phyloP scores from a whole-genome alignment of 2,888 invertebrate species.

The Argyresthia goedartella region DNA sequence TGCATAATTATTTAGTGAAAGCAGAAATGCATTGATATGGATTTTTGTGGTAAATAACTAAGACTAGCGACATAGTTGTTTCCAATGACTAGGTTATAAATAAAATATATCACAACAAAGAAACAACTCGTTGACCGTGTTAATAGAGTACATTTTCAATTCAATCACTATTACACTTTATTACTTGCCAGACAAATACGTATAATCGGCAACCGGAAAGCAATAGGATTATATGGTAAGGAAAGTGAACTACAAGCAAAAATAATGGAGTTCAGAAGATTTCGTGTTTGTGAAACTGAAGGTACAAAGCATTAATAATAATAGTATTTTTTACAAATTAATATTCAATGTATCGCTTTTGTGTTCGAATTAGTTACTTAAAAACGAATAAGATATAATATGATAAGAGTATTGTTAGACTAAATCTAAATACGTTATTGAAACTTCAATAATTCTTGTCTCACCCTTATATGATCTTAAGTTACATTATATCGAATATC shows the following conservation, averaged over 20 bases:
- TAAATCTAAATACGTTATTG: too few species aligned
- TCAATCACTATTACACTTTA: slow-evolving; percentile 10
- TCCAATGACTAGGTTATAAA: slow-evolving; percentile 46
- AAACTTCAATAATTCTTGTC: too few species aligned
- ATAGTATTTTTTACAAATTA: too few species aligned
- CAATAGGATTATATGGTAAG: slow-evolving; percentile 15
- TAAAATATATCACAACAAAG: slow-evolving; percentile 35
- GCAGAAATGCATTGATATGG: slow-evolving; percentile 40
- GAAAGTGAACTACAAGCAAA: slow-evolving; percentile 23
- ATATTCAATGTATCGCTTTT: too few species aligned
- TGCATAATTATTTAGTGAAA: slow-evolving; percentile 15
- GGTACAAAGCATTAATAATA: too few species aligned
- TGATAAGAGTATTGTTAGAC: too few species aligned
- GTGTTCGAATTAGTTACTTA: too few species aligned
- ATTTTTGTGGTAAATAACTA: slow-evolving; percentile 18
- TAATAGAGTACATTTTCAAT: slow-evolving; percentile 16
- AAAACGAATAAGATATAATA: too few species aligned
- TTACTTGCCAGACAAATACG: slow-evolving; percentile 16
- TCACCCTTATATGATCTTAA: too few species aligned
- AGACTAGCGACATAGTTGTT: slow-evolving; percentile 30
- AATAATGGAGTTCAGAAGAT: too few species aligned
- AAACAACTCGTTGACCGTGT: slow-evolving; percentile 11
- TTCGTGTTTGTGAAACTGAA: neutral
- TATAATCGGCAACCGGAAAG: slow-evolving; percentile 27
- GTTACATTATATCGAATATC: too few species aligned